A percentile compares a stretch with the other conserved stretches of the same genome.
Conservation (phyloP, 2,888 invertebrate species). For the Laothoe populi region DNA sequence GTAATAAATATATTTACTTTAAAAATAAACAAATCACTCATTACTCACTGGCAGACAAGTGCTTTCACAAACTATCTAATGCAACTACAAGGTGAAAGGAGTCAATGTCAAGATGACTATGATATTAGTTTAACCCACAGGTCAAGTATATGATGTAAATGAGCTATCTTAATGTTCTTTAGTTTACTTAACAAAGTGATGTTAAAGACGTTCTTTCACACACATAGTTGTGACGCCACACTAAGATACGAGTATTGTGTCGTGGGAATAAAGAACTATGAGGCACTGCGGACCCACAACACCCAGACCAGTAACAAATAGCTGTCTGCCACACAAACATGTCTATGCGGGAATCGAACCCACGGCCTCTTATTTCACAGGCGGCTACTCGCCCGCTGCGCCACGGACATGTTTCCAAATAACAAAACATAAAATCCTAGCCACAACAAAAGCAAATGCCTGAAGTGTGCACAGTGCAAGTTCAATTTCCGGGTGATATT, state of each 20-base stretch:
- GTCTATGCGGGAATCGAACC: too few relatives aligned
- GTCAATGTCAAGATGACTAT: not conserved
- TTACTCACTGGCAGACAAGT: not conserved
- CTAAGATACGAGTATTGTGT: too few relatives aligned
- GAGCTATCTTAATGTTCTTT: not conserved
- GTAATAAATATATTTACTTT: not conserved
- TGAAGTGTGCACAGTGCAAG: not conserved
- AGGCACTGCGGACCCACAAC: too few relatives aligned
- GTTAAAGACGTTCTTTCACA: not conserved
- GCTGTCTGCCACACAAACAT: too few relatives aligned
- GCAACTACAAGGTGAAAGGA: not conserved
- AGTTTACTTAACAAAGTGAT: not conserved
- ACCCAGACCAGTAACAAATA: too few relatives aligned
- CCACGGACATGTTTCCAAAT: too few relatives aligned
- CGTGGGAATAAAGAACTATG: too few relatives aligned
- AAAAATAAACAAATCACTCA: not conserved
- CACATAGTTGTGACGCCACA: too few relatives aligned
- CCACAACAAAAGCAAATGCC: not conserved
- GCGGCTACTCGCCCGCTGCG: too few relatives aligned
- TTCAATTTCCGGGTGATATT: slow-evolving; percentile 8
- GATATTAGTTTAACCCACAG: slow-evolving; percentile 1
- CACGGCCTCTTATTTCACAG: too few relatives aligned
- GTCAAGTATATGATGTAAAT: slow-evolving; percentile 12
- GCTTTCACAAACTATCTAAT: slow-evolving; percentile 4
- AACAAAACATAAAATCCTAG: not conserved